phyloP scores from a whole-genome alignment of 2,113 vertebrate species.

The Eonycteris spelaea region DNA sequence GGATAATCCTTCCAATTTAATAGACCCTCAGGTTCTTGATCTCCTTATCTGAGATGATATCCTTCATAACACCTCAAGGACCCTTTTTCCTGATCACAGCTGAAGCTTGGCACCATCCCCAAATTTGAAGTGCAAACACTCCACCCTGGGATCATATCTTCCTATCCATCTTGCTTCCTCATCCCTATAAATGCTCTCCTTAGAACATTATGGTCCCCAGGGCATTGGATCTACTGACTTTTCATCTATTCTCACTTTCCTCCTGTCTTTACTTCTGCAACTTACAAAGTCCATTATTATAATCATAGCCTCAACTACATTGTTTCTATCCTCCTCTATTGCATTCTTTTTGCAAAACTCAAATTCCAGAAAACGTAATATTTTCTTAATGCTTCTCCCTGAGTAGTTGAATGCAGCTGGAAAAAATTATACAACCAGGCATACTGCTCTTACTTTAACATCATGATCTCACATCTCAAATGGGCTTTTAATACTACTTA shows the following conservation, averaged over 20 bases:
- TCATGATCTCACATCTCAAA: background rate
- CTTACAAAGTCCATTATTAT: background rate
- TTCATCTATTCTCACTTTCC: background rate
- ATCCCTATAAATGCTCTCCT: background rate
- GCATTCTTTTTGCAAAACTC: background rate
- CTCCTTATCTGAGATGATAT: background rate
- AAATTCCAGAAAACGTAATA: background rate
- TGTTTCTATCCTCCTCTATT: background rate
- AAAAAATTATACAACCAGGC: background rate
- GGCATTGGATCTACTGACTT: background rate
- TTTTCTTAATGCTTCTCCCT: background rate
- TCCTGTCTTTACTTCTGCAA: background rate
- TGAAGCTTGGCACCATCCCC: background rate
- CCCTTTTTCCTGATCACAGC: background rate
- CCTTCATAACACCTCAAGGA: background rate
- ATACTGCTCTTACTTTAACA: background rate
- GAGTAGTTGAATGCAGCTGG: background rate
- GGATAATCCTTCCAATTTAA: background rate
- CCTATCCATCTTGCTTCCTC: background rate
- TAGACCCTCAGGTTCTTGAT: background rate
- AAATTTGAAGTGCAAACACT: background rate
- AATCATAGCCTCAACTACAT: background rate
- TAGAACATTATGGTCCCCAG: background rate
- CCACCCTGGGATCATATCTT: background rate
- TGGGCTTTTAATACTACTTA: background rate